Evolutionary conservation across 2,888 invertebrate species (phyloP), one percentile per base, ranked within the genome.

Genomic region (Argyresthia goedartella): DNA sequence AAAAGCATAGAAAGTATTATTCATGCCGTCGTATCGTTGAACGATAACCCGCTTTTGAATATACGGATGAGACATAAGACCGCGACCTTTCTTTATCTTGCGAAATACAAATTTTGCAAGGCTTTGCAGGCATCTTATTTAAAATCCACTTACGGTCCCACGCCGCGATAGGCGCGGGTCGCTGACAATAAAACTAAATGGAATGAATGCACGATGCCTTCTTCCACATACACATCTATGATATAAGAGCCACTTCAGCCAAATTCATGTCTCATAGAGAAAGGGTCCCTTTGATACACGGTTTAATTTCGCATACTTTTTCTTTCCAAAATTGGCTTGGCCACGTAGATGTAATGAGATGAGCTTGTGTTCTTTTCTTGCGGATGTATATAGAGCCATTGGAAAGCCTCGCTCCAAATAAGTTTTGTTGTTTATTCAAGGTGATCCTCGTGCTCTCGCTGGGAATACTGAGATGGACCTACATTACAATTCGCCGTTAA

Each of bases 131-230:
- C 80, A 84, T 82, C 85, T 84, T 84, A 86, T 86, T 86, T 86
- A 85, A 85, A 86, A 85, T 86, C 85, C 82, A 71, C 84, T 86
- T 84, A 84, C 73, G 74, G 75, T 25, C 25, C 25, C 67, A 66
- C 66, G 71, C 60, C 68, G 76, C 82, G 85, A 86, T 85, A 85
- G 82, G 85, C 82, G 75, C 79, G 81, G 84, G 79, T 71, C 79
- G 77, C 71, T 66, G 75, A 82, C 84, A 85, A 84, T 86, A 86
- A 84, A 86, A 86, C 85, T 81, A 85, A 86, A 85, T 86, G 82
- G 82, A 86, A 86, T 79, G 84, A 84, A 85, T 84, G 81, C 72
- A 73, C 74, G 81, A 81, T 76, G 76, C 76, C 75, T 76, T 79
- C 76, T 25, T 25, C 25, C 78, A 77, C 74, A 74, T 74, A 72